Conservation (phyloP, 1,140 invertebrate species). For the Pomacea maculata region DNA sequence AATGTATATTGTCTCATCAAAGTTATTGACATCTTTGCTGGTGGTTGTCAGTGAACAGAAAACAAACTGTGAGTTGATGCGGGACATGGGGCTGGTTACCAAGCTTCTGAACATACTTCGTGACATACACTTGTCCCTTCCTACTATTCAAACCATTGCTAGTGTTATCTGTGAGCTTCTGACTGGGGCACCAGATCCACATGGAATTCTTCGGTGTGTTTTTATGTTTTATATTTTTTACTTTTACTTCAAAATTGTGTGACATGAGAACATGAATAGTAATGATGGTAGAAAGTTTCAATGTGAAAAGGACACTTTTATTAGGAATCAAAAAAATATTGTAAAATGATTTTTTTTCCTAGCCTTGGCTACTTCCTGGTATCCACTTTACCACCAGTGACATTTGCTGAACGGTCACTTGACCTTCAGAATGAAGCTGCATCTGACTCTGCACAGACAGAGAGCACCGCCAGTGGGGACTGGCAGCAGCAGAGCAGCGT, state of each 20-base stretch:
- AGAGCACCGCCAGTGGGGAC: too few species aligned
- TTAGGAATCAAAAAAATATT: neutral
- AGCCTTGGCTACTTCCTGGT: conserved; percentile 63
- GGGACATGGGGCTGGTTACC: conserved; percentile 52
- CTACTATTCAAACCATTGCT: conserved; percentile 69
- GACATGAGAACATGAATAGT: neutral
- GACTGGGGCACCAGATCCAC: conserved; percentile 80
- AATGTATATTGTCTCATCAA: neutral
- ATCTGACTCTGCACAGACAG: neutral
- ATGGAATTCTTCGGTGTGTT: conserved; percentile 77
- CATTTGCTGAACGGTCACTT: conserved; percentile 65
- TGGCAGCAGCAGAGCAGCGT: too few species aligned
- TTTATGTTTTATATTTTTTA: too few species aligned
- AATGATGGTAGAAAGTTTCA: neutral
- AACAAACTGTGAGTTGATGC: conserved; percentile 86
- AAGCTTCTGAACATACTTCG: conserved; percentile 77
- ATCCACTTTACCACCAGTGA: conserved; percentile 76
- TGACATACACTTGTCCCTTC: conserved; percentile 65
- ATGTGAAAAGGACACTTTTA: neutral
- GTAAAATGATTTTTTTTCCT: neutral
- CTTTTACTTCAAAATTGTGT: too few species aligned
- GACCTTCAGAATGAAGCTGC: conserved; percentile 37
- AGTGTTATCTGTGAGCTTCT: conserved; percentile 78
- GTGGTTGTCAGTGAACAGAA: conserved; percentile 76
- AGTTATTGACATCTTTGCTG: neutral